Conservation (phyloP, 2,113 vertebrate species). For the Chloropsis cyanopogon region DNA sequence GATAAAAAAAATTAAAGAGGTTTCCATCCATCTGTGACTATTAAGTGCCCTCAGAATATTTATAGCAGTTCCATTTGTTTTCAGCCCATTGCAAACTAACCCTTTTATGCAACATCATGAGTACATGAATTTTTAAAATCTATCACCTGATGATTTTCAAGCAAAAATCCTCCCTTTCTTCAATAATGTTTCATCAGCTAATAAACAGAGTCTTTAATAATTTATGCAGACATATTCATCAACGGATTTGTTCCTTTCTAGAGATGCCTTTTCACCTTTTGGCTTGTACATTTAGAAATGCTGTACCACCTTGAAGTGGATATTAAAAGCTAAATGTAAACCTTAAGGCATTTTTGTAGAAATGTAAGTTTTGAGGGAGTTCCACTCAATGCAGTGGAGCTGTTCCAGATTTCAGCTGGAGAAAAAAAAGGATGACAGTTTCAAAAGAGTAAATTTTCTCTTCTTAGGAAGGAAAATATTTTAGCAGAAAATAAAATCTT, state of each 20-base stretch:
- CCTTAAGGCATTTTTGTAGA: neutral
- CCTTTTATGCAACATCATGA: neutral
- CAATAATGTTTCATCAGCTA: neutral
- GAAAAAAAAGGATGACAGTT: neutral
- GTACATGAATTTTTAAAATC: neutral
- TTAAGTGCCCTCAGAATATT: neutral
- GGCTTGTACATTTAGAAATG: neutral
- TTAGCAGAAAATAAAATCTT: neutral
- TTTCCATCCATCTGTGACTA: neutral
- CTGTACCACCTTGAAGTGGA: neutral
- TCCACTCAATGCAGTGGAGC: neutral
- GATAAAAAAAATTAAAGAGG: neutral
- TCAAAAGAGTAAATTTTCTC: neutral
- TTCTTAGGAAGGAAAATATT: neutral
- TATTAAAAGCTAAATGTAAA: neutral
- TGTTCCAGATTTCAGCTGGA: neutral
- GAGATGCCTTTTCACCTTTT: neutral
- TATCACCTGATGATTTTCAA: neutral
- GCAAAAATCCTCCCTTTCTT: neutral
- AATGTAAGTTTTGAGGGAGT: neutral
- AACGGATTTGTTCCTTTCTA: neutral
- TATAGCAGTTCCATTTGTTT: neutral
- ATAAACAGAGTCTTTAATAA: neutral
- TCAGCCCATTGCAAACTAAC: neutral
- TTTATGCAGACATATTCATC: neutral